Evolutionary conservation across 2,797 vertebrate species (phyloP).

Genomic region (Thaleichthys pacificus): DNA sequence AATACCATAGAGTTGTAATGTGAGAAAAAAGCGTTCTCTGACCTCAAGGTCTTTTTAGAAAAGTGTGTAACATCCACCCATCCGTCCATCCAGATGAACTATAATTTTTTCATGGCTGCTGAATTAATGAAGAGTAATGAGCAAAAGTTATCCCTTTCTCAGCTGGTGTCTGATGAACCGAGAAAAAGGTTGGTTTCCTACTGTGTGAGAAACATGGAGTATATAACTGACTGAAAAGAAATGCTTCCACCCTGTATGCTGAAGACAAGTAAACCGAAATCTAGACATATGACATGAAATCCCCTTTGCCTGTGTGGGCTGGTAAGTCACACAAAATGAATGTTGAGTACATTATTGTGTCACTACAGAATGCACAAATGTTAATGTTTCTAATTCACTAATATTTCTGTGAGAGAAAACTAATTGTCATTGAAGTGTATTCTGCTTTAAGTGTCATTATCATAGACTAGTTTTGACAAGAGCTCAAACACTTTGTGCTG

Average conservation of each 20-base stretch:
- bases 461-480: constrained; percentile 23
- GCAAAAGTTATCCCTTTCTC: no score
- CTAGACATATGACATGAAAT: not conserved
- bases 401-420: constrained; percentile 27
- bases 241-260: not conserved
- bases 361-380: constrained; percentile 23
- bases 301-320: not conserved
- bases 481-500: constrained; percentile 20
- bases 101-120: no score
- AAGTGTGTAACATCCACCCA: no score
- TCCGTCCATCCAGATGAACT: no score
- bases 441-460: constrained; percentile 8
- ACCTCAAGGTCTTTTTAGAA: no score
- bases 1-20: no score
- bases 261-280: not conserved
- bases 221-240: not conserved
- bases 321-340: constrained; percentile 11
- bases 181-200: no score
- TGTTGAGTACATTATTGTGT: not conserved
- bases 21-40: no score
- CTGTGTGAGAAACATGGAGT: no score
- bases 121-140: no score
- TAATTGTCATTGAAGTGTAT: constrained; percentile 28
- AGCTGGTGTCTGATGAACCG: no score
- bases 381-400: constrained; percentile 24